phyloP scores from a whole-genome alignment of 64 coral and sea anemone species.

The Actinia equina region DNA sequence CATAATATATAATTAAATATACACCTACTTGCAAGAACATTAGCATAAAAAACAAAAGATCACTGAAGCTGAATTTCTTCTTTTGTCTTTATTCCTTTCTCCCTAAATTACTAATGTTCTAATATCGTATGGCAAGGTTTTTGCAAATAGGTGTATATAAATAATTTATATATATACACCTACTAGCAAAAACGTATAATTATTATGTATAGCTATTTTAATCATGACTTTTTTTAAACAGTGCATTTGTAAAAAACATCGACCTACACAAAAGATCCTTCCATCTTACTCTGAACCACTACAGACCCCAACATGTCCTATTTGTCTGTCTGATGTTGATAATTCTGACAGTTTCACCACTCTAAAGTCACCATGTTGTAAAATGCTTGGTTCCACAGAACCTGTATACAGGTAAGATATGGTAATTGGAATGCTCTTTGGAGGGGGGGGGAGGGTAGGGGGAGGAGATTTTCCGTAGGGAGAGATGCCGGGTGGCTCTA shows the following conservation, averaged over 20 bases:
- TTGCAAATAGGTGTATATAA: too few relatives aligned
- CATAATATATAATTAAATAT: too few relatives aligned
- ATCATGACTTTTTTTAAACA: not conserved
- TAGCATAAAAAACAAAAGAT: too few relatives aligned
- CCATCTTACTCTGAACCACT: not conserved
- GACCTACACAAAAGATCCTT: conserved; percentile 36
- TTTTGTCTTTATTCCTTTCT: too few relatives aligned
- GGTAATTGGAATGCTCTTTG: not conserved
- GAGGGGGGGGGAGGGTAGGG: not conserved
- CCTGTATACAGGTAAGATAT: conserved; percentile 75
- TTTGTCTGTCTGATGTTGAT: conserved; percentile 63
- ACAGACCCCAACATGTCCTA: conserved; percentile 46
- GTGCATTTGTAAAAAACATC: conserved; percentile 68
- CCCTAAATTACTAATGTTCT: too few relatives aligned
- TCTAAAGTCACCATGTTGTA: conserved; percentile 81
- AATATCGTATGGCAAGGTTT: too few relatives aligned
- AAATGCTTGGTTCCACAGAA: conserved; percentile 70
- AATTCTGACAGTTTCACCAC: conserved; percentile 1
- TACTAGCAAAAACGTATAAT: too few relatives aligned
- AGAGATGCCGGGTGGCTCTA: too few relatives aligned
- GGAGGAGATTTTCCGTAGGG: too few relatives aligned
- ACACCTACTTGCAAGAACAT: too few relatives aligned
- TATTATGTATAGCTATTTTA: not conserved
- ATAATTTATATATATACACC: too few relatives aligned
- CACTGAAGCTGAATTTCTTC: too few relatives aligned